These are phyloP conservation scores for Sus cebifrons DNA, from an alignment of 2,797 vertebrate species.

Conservation along the genomic window DNA sequence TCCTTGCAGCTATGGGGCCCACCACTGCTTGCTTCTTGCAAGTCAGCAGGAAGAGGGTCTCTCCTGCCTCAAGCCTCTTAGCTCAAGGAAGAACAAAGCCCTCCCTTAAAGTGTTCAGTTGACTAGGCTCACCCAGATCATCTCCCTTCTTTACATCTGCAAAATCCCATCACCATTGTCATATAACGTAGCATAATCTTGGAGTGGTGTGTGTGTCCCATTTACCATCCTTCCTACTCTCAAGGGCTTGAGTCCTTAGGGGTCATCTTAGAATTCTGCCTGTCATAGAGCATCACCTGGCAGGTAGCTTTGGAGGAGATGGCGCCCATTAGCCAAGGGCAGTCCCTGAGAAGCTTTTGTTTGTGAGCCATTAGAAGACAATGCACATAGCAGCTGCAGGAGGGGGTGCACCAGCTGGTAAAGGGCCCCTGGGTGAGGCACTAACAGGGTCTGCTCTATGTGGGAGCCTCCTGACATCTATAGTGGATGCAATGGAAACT, in stretches of 20 bases:
- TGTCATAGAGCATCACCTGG: background rate
- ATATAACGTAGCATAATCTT: background rate
- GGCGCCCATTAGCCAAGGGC: background rate
- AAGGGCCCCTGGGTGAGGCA: background rate
- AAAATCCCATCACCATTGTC: background rate
- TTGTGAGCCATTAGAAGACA: background rate
- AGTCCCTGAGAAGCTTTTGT: background rate
- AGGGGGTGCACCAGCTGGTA: too few relatives aligned
- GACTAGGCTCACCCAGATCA: background rate
- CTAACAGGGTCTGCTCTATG: accelerated
- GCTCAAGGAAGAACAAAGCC: background rate
- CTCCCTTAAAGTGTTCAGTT: background rate
- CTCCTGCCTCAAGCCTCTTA: background rate
- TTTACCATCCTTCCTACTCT: background rate
- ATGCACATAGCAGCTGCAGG: accelerated
- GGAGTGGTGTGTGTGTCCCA: background rate
- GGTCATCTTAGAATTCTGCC: background rate
- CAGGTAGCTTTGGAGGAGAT: background rate
- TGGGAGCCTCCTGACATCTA: background rate
- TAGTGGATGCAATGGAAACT: background rate
- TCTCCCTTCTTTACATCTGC: background rate
- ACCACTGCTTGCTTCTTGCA: background rate
- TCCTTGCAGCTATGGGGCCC: background rate
- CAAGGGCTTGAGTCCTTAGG: background rate
- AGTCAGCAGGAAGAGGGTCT: background rate